These are phyloP conservation scores for Callimorpha dominula DNA, from an alignment of 2,888 invertebrate genomes.

Conservation along the genomic window DNA sequence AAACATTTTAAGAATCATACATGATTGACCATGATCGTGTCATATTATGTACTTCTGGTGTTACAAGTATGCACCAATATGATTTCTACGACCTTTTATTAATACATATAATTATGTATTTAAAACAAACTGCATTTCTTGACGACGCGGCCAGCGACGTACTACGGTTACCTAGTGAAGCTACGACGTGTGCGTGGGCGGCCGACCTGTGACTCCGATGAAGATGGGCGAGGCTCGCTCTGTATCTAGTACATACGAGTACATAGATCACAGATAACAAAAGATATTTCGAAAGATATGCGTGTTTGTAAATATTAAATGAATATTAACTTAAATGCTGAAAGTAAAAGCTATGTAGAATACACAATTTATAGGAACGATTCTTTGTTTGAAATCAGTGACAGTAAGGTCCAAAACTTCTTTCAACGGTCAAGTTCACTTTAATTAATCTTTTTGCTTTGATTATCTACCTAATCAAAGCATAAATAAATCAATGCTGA, in stretches of 20 bases:
- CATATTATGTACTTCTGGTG: no score
- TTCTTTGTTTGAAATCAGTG: not conserved
- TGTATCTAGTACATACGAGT: slow-evolving; percentile 25
- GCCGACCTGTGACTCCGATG: slow-evolving; percentile 49
- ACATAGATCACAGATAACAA: slow-evolving; percentile 26
- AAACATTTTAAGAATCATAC: no score
- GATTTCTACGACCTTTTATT: no score
- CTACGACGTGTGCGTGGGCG: slow-evolving; percentile 48
- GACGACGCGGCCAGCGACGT: not conserved
- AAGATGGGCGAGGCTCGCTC: slow-evolving; percentile 25
- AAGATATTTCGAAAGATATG: slow-evolving; percentile 26
- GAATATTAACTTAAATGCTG: not conserved
- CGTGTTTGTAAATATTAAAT: not conserved
- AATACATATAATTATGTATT: no score
- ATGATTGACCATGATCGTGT: no score
- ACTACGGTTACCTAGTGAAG: slow-evolving; percentile 32
- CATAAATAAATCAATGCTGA: no score
- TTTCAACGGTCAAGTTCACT: no score
- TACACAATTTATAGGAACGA: not conserved
- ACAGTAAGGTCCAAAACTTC: not conserved
- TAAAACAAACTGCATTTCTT: no score
- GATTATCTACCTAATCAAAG: no score
- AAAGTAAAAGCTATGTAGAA: not conserved
- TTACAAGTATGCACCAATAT: no score
- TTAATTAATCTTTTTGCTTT: no score